phyloP scores from a whole-genome alignment of 1,140 invertebrate genomes.

The Drosophila sucinea region DNA sequence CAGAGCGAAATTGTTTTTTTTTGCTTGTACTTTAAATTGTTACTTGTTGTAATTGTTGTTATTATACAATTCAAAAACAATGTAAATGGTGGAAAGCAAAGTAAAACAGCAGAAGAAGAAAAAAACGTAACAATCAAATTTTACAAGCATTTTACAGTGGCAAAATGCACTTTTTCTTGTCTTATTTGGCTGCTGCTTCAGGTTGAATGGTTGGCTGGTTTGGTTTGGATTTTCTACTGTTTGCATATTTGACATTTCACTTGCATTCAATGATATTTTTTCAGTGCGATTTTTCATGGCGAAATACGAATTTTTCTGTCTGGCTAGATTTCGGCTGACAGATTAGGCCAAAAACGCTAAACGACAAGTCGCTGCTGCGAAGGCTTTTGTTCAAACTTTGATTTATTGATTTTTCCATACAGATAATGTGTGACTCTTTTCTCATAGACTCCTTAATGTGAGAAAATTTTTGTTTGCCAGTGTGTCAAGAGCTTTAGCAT shows the following conservation, averaged over 20 bases:
- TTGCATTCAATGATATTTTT: constrained; percentile 69
- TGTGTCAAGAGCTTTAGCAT: constrained; percentile 69
- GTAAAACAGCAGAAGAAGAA: constrained; percentile 29
- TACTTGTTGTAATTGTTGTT: constrained; percentile 71
- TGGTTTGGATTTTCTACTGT: constrained; percentile 35
- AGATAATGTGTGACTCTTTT: constrained; percentile 79
- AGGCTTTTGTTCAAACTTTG: constrained; percentile 59
- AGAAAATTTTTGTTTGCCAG: constrained; percentile 64
- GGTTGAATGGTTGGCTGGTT: constrained; percentile 15
- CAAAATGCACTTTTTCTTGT: constrained; percentile 27
- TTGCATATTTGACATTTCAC: constrained; percentile 77
- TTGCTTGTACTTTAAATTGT: constrained; percentile 69
- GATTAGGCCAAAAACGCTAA: constrained; percentile 33
- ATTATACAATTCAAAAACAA: constrained; percentile 71
- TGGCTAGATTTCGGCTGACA: constrained; percentile 45
- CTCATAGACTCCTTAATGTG: constrained; percentile 73
- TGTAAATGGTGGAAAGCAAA: constrained; percentile 14
- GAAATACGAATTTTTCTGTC: constrained; percentile 44
- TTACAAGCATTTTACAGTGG: constrained; percentile 37
- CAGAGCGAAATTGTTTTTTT: constrained; percentile 40
- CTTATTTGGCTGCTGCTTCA: constrained; percentile 5
- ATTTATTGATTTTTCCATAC: constrained; percentile 77
- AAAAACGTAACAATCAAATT: constrained; percentile 55
- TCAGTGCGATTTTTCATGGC: constrained; percentile 63
- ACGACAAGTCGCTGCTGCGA: constrained; percentile 10